Evolutionary conservation across 2,113 vertebrate species (phyloP), one percentile per base, ranked within the genome.

Genomic region (Neomonachus schauinslandi): DNA sequence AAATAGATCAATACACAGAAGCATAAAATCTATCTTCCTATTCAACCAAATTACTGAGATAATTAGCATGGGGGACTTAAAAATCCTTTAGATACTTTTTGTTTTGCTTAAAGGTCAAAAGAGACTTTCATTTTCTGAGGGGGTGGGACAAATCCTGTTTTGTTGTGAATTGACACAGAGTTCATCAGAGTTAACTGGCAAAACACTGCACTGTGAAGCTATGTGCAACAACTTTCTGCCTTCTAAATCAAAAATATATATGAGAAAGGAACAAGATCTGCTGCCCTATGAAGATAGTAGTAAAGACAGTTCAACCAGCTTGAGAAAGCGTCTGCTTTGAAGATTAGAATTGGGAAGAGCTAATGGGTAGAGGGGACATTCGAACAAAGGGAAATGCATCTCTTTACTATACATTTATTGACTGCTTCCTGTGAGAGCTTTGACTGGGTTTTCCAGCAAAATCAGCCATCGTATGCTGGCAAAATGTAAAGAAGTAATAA

Each of bases 11-110:
- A 83, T 89, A 95, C 93, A 63, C 12, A 63, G 24, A 31, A 74
- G 21, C 10, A 59, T 49, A 94, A 93, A 71, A 93, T 51, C 36
- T 92, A 89, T 81, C 55, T 97, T 95, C 19, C 57, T 85, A 59
- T 65, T 69, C 28, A 85, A 24, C 33, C 12, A 96, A 81, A 55
- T 36, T 61, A 6, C 57, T 88, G 91, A 88, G 90, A 91, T 95
- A 88, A 94, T 94, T 92, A 96, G 22, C 28, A 26, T 82, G 9
- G 33, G 53, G 36, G 16, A 39, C 33, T 59, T 53, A 49, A 31
- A 22, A 76, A 59, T 90, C 57, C 28, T 88, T 91, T 46, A 92
- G 72, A 59, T 51, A 84, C 5, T 42, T 83, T 76, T 39, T 77
- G 36, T 61, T 77, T 90, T 85, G 65, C 33, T 79, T 76, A 53